These are phyloP conservation scores for Chloromyia formosa DNA, from an alignment of 2,888 invertebrate species.

Conservation along the genomic window DNA sequence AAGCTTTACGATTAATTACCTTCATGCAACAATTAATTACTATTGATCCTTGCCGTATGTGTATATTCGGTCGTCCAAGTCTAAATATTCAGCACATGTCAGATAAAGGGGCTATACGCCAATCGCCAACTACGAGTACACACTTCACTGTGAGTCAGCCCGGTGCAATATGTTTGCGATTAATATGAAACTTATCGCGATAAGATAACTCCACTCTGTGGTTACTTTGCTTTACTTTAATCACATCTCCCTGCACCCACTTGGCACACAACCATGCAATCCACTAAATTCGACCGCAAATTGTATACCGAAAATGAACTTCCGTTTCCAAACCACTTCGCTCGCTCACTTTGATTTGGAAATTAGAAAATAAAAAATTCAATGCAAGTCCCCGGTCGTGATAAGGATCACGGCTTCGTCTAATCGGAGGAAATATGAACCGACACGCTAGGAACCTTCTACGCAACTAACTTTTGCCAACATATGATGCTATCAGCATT, in stretches of 20 bases:
- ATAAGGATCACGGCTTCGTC: too few relatives aligned
- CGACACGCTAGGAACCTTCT: conserved; percentile 22
- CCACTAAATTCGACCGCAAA: not conserved
- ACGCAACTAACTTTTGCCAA: conserved; percentile 40
- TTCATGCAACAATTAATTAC: conserved; percentile 28
- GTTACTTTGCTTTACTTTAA: not conserved
- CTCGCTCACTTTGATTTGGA: too few relatives aligned
- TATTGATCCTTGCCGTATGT: not conserved
- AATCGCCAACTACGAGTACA: not conserved
- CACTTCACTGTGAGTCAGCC: not conserved
- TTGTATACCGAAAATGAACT: not conserved
- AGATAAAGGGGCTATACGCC: too few relatives aligned
- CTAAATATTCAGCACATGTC: not conserved
- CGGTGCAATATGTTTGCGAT: conserved; percentile 17
- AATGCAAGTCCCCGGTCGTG: too few relatives aligned
- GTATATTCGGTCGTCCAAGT: not conserved
- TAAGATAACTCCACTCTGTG: not conserved
- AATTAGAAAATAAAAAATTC: too few relatives aligned
- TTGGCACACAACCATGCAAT: not conserved
- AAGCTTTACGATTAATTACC: conserved; percentile 20
- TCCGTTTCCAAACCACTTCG: too few relatives aligned
- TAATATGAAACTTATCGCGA: not conserved
- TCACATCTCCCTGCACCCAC: not conserved
- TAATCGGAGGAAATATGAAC: not conserved
- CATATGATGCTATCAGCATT: conserved; percentile 1